Conservation (phyloP, 2,113 vertebrate species). For the Python bivittatus region DNA sequence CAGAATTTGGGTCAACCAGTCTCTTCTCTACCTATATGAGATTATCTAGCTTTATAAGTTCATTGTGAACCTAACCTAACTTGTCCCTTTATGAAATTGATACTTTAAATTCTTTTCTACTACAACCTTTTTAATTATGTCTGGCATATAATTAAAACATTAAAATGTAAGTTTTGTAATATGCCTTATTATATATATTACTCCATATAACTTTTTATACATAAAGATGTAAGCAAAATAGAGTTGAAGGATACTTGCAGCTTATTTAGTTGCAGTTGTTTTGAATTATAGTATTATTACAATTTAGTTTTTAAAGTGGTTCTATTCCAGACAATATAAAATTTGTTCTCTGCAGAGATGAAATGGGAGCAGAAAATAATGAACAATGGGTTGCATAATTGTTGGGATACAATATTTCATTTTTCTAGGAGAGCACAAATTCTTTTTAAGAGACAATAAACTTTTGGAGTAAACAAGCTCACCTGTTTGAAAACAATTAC, state of each 20-base stretch:
- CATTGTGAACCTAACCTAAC: not conserved
- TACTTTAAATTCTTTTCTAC: not conserved
- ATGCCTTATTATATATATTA: too few species aligned
- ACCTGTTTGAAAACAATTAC: not conserved
- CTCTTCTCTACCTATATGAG: not conserved
- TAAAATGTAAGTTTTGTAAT: too few species aligned
- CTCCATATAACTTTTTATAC: too few species aligned
- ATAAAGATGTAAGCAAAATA: not conserved
- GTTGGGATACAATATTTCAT: not conserved
- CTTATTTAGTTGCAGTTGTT: not conserved
- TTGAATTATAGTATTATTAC: not conserved
- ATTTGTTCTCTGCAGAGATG: not conserved
- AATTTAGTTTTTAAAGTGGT: not conserved
- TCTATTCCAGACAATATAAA: not conserved
- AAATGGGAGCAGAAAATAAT: not conserved
- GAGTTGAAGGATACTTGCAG: not conserved
- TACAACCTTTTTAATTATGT: not conserved
- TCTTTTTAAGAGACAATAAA: not conserved
- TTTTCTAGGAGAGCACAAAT: not conserved
- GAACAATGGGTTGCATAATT: not conserved
- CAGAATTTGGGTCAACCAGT: too few species aligned
- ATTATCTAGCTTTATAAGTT: not conserved
- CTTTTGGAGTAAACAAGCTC: not conserved
- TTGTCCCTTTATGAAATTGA: not conserved
- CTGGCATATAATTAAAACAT: too few species aligned